Evolutionary conservation across 2,113 vertebrate species (phyloP), one percentile per base, ranked within the genome.

Genomic region (Solea solea): DNA sequence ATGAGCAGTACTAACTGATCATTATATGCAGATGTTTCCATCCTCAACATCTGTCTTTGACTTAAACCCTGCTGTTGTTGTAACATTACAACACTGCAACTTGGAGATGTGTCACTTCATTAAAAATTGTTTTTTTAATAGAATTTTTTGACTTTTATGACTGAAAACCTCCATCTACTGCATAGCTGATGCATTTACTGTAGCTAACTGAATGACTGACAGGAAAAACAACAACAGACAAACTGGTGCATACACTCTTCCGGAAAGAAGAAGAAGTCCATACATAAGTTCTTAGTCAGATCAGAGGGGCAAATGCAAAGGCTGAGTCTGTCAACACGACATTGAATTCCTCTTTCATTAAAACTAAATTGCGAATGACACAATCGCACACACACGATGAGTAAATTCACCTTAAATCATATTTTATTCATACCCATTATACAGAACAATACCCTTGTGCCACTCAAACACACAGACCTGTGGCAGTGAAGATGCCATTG

Each of bases 271-370:
- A 9, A 21, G n/a, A 34, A 4, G 34, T 6, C 34, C 34, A 3
- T 6, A 34, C 34, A 34, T 6, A 34, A 34, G 5, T 34, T 34
- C 34, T 34, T 34, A 6, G 3, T 34, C 34, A 34, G 16, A n/a
- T 44, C 11, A 57, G 58, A 13, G 57, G 28, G 44, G 21, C 59
- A 9, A 69, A 42, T 40, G 9, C 1, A 27, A 50, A 25, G 34
- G 21, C n/a, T 59, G 15, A 28, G 48, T 44, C 56, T 49, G 57
- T 51, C 27, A n/a, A 16, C 44, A 13, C 40, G 28, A 63, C 55
- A 63, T 5, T 48, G 39, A 70, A 58, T 54, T 59, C 7, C 67
- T 59, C 67, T 44, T 27, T 40, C 39, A 53, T 34, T 5, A 34
- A 34, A 34, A 34, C n/a, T 34, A 34, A 34, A 34, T 34, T 34